Conservation (phyloP, 2,797 vertebrate species). For the Tokudaia tokunoshimensis region DNA sequence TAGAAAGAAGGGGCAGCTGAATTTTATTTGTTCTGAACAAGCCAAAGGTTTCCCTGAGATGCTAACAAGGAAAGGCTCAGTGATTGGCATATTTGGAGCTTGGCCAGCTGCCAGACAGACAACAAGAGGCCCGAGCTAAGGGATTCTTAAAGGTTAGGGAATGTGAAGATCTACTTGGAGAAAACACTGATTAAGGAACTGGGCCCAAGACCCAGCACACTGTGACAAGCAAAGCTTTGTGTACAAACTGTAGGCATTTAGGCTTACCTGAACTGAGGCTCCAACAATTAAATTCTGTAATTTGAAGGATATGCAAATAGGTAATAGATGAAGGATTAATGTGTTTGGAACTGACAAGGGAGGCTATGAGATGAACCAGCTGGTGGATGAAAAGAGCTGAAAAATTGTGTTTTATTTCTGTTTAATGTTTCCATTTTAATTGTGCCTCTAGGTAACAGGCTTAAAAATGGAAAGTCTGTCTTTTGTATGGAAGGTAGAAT, state of each 20-base stretch:
- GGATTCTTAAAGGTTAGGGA: conserved; percentile 45
- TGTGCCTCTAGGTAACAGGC: conserved; percentile 80
- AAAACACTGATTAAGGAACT: conserved; percentile 65
- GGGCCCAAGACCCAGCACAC: conserved; percentile 32
- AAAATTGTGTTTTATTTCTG: conserved; percentile 80
- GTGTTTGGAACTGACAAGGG: conserved; percentile 71
- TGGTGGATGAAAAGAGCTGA: conserved; percentile 77
- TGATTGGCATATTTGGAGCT: conserved; percentile 16
- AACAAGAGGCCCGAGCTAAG: not conserved
- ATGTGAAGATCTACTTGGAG: conserved; percentile 45
- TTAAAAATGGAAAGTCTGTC: conserved; percentile 79
- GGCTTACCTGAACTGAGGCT: conserved; percentile 63
- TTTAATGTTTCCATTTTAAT: conserved; percentile 82
- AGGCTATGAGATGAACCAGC: conserved; percentile 77
- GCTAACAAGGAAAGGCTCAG: conserved; percentile 48
- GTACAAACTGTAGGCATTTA: conserved; percentile 67
- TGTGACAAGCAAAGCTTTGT: conserved; percentile 51
- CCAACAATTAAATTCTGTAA: conserved; percentile 74
- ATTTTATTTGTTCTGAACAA: conserved; percentile 67
- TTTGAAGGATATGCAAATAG: conserved; percentile 82
- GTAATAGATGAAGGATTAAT: conserved; percentile 67
- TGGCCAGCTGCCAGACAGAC: conserved; percentile 50
- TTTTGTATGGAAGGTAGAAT: conserved; percentile 81
- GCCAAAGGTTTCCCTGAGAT: conserved; percentile 33
- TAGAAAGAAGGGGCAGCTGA: conserved; percentile 29